These are phyloP conservation scores for Chesias legatella DNA, from an alignment of 2,888 invertebrate species.

Conservation along the genomic window DNA sequence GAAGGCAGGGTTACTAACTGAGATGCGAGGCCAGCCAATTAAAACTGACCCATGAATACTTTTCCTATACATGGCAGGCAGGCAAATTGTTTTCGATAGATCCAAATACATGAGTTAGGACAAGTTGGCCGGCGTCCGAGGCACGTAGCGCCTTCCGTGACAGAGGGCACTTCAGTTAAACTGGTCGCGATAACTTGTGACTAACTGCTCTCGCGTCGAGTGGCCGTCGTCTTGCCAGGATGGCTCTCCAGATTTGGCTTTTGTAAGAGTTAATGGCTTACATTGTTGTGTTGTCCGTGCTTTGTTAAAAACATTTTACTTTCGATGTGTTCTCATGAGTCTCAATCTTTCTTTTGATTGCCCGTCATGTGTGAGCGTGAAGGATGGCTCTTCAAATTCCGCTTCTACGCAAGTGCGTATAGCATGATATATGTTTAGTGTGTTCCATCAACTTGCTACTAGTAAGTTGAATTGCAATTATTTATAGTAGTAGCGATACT, in stretches of 20 bases:
- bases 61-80: no score
- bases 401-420: no score
- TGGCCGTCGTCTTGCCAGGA: slow-evolving; percentile 48
- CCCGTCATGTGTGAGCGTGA: no score
- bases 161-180: slow-evolving; percentile 50
- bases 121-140: slow-evolving; percentile 62
- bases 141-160: slow-evolving; percentile 55
- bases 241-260: slow-evolving; percentile 49
- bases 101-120: slow-evolving; percentile 14
- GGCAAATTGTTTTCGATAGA: slow-evolving; percentile 18
- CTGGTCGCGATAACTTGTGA: slow-evolving; percentile 52
- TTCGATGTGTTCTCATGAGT: slow-evolving; percentile 11
- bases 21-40: no score
- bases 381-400: no score
- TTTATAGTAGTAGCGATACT: no score
- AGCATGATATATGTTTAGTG: no score
- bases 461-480: no score
- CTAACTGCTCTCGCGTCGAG: slow-evolving; percentile 62
- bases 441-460: no score
- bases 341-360: no score
- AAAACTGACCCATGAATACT: no score
- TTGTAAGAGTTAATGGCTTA: slow-evolving; percentile 28
- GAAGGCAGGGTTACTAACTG: no score
- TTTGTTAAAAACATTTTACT: slow-evolving; percentile 20
- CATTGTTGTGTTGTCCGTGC: slow-evolving; percentile 23